A percentile compares a stretch with the other conserved stretches of the same genome.
phyloP scores from a whole-genome alignment of 2,113 vertebrate species.

The Brachirus orientalis region DNA sequence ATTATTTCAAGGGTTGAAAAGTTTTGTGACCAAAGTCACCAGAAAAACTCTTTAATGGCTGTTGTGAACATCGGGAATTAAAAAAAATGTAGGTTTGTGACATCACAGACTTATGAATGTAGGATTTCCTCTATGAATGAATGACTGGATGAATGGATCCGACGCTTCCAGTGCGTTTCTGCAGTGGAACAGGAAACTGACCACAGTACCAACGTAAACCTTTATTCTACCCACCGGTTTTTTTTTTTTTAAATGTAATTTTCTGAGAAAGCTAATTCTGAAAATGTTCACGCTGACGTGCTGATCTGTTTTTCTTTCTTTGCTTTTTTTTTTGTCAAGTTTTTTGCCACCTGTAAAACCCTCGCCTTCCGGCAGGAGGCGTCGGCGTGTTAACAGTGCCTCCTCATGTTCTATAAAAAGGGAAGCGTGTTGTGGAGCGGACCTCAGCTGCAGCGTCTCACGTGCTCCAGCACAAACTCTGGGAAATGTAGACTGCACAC shows the following conservation, averaged over 20 bases:
- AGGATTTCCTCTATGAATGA: neutral
- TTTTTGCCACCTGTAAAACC: conserved; percentile 66
- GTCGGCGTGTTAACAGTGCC: conserved; percentile 9
- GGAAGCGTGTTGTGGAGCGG: conserved; percentile 34
- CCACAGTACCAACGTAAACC: conserved; percentile 61
- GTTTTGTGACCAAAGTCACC: too few species aligned
- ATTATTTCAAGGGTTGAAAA: too few species aligned
- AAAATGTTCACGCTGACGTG: conserved; percentile 47
- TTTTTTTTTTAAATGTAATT: conserved; percentile 11
- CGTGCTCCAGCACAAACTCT: conserved; percentile 96
- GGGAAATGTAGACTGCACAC: conserved; percentile 98
- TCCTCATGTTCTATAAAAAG: conserved; percentile 36
- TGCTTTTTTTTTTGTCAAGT: conserved; percentile 55
- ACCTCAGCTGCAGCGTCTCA: conserved; percentile 93
- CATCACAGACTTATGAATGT: neutral
- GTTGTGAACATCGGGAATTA: neutral
- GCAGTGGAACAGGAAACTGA: conserved; percentile 49
- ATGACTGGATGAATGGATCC: neutral
- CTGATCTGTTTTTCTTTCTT: too few species aligned
- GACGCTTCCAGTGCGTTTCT: conserved; percentile 69
- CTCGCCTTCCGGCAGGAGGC: conserved; percentile 35
- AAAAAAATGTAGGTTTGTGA: too few species aligned
- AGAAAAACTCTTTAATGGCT: neutral
- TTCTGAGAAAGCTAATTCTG: conserved; percentile 69
- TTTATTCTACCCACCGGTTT: conserved; percentile 2